Evolutionary conservation across 2,113 vertebrate species (phyloP), one percentile per base, ranked within the genome.

Genomic region (Burhinus bistriatus): DNA sequence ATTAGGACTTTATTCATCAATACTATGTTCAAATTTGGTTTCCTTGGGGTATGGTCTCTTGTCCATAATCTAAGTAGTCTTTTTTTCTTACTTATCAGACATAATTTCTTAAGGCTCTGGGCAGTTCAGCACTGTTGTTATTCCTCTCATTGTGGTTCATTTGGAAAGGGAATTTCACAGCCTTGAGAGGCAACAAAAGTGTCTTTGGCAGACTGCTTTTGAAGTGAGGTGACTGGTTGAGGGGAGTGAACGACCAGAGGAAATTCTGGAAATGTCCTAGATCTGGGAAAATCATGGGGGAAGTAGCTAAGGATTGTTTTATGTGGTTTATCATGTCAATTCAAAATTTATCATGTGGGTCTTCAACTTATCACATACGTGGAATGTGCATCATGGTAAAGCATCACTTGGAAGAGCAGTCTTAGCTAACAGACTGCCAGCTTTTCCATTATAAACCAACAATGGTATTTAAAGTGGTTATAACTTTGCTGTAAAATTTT

Each of bases 401-500:
- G 45, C 45, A 58, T 45, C 64, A 8, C 83, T 94, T 55, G 69
- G 87, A 87, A 90, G 82, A 73, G 59, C 70, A 47, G 51, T 26
- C 73, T 38, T 20, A 66, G 68, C 79, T 57, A 42, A 13, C 15
- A 54, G 51, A 18, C 76, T 92, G 94, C 83, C 91, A 95, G 68
- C 32, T 90, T 88, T 75, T 64, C 76, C 59, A 68, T 97, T 96
- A 72, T 92, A 81, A 88, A 66, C 71, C 77, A 85, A 97, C 92
- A 96, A 95, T 73, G 47, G 62, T 23, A 40, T 91, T 96, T 85
- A 66, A 96, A 95, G 73, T 79, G 78, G 80, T 95, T 84, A 58
- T 96, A 87, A 95, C 84, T 96, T 89, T 2, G 1, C 81, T 91
- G 92, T 95, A 96, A 93, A 94, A 96, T 96, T 95, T 68, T 91